phyloP scores from a whole-genome alignment of 2,888 invertebrate species.

The Drosophila cognata region DNA sequence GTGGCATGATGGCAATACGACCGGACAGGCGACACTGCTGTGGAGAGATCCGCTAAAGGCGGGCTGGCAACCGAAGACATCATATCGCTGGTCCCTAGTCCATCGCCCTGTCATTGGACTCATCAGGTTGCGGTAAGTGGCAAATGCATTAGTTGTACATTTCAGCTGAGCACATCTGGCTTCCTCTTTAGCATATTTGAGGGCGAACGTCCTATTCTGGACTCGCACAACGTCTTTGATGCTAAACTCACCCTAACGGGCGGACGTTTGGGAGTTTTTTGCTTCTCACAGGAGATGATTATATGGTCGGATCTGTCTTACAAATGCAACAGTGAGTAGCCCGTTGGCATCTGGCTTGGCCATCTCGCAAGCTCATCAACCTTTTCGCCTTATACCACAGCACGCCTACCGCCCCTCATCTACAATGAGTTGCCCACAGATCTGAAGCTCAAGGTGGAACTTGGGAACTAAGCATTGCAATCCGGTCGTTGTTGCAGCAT shows the following conservation, averaged over 20 bases:
- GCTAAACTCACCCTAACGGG: slow-evolving; percentile 94
- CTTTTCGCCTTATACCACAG: slow-evolving; percentile 85
- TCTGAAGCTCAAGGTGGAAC: slow-evolving; percentile 88
- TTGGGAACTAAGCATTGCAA: slow-evolving; percentile 85
- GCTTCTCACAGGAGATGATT: slow-evolving; percentile 98
- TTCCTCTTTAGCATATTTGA: slow-evolving; percentile 90
- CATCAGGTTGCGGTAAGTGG: slow-evolving; percentile 89
- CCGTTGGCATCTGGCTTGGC: slow-evolving; percentile 36
- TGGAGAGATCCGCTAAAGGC: slow-evolving; percentile 97
- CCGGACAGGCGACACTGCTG: slow-evolving; percentile 92
- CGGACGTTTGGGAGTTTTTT: slow-evolving; percentile 97
- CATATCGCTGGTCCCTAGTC: slow-evolving; percentile 96
- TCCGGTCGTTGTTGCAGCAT: slow-evolving; percentile 6
- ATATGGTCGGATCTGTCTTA: slow-evolving; percentile 98
- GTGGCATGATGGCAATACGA: slow-evolving; percentile 97
- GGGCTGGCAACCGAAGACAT: slow-evolving; percentile 96
- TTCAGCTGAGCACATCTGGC: neutral
- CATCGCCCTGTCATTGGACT: slow-evolving; percentile 96
- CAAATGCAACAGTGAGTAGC: slow-evolving; percentile 91
- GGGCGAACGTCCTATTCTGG: slow-evolving; percentile 93
- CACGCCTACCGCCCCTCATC: slow-evolving; percentile 92
- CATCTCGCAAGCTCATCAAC: slow-evolving; percentile 29
- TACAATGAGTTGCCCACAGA: slow-evolving; percentile 91
- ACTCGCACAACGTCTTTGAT: slow-evolving; percentile 97
- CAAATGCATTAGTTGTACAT: neutral